Evolutionary conservation across 2,888 invertebrate species (phyloP).

Genomic region (Ochropleura leucogaster): DNA sequence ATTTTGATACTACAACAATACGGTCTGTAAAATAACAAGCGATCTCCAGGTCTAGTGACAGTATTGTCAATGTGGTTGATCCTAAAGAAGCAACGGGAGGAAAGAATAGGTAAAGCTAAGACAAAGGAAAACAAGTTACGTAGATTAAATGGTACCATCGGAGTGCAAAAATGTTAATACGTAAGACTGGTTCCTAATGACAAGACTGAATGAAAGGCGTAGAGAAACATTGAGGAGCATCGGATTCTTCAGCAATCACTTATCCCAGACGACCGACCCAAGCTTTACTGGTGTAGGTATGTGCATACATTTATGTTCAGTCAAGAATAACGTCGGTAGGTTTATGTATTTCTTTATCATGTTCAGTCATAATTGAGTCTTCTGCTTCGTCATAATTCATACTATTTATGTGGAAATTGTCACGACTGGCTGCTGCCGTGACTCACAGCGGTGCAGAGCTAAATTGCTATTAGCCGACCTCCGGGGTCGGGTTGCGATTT

Average conservation of each 20-base stretch:
- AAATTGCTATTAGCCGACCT: conserved; percentile 81
- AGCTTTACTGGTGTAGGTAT: not conserved
- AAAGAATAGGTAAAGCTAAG: not conserved
- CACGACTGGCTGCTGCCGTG: conserved; percentile 68
- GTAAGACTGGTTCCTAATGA: not conserved
- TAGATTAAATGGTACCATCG: conserved; percentile 4
- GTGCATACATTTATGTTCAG: not conserved
- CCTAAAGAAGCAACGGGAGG: not conserved
- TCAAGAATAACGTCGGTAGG: not conserved
- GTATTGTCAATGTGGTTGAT: not conserved
- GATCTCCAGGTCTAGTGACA: no score
- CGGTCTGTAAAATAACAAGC: not conserved
- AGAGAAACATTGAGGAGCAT: not conserved
- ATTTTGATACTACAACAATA: not conserved
- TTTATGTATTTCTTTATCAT: conserved; percentile 17
- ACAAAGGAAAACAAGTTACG: not conserved
- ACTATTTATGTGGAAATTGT: conserved; percentile 63
- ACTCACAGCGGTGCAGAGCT: conserved; percentile 73
- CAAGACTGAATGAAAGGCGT: not conserved
- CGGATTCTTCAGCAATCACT: not conserved
- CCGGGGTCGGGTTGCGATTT: conserved; percentile 79
- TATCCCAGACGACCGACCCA: not conserved
- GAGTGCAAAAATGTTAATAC: conserved; percentile 2
- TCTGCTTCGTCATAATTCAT: conserved; percentile 39
- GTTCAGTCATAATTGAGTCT: conserved; percentile 19